Conservation (phyloP, 2,888 invertebrate genomes). For the Yponomeuta plumbellus region DNA sequence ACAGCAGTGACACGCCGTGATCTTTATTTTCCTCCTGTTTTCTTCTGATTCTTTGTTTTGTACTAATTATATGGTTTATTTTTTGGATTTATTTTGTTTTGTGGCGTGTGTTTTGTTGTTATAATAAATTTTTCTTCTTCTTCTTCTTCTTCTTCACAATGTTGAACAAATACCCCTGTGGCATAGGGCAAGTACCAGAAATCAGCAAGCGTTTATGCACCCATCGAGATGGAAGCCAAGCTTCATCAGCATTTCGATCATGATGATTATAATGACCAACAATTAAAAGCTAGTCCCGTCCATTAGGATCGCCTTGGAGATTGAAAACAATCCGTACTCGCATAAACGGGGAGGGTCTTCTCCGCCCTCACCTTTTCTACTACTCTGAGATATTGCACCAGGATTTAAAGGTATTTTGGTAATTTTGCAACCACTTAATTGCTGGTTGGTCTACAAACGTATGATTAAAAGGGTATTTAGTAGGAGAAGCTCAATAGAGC, state of each 20-base stretch:
- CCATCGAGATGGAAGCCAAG: constrained; percentile 9
- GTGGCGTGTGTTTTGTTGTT: too few relatives aligned
- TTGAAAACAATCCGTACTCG: constrained; percentile 51
- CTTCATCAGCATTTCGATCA: constrained; percentile 38
- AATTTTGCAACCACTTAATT: constrained; percentile 64
- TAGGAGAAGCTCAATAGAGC: constrained; percentile 47
- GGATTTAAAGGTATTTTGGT: constrained; percentile 56
- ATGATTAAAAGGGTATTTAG: constrained; percentile 65
- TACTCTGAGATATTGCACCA: constrained; percentile 19
- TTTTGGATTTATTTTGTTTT: too few relatives aligned
- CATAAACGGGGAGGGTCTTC: constrained; percentile 38
- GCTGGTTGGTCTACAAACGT: constrained; percentile 38
- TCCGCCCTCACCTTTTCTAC: constrained; percentile 41
- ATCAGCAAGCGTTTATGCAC: neutral
- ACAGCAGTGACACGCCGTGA: too few relatives aligned
- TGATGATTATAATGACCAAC: constrained; percentile 41
- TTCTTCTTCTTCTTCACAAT: too few relatives aligned
- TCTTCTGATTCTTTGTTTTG: too few relatives aligned
- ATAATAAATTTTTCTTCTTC: too few relatives aligned
- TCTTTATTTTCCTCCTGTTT: too few relatives aligned
- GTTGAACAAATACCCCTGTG: too few relatives aligned
- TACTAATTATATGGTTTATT: too few relatives aligned
- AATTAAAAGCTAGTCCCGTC: constrained; percentile 49
- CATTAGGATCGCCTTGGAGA: constrained; percentile 43
- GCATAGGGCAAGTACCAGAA: too few relatives aligned